Base-by-base conservation (phyloP, 2,888 invertebrate species). In the Serripes groenlandicus region DNA sequence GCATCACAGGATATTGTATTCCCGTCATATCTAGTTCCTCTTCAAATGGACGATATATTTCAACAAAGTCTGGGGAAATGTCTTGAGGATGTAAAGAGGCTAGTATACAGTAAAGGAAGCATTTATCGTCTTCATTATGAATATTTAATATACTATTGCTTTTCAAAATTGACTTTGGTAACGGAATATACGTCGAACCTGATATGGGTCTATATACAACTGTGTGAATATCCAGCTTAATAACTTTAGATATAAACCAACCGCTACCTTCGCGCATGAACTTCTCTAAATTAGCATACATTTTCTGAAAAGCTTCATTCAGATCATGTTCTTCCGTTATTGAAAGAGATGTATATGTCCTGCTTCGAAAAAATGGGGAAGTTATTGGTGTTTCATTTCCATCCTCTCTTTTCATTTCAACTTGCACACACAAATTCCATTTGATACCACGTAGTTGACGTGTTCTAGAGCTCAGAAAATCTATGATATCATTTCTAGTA, bases 371-470 rank as follows among this genome's bases (percentile, higher is more conserved):
- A 70, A 78, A 75, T 3, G 75, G 71, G 32, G 54, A 30, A 34
- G 68, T n/a, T 21, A 35, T 71, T 28, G 26, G 35, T 23, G 30
- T 34, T 23, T 68, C 79, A 62, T 74, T 52, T 54, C 69, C 37
- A 30, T 77, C 68, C n/a, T 81, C 76, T 66, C 75, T 26, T n/a
- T 49, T 62, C 75, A 82, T 74, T 75, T 81, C 78, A 34, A 86
- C 76, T 73, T 83, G 75, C 21, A 72, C 74, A 42, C 78, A 78
- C 37, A 83, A n/a, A 37, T 80, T 78, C 80, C 80, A 83, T 62
- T 80, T 80, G 18, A 81, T 81, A 15, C 69, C 74, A 23, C 62
- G 9, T 11, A 68, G 32, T 42, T 75, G 21, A 62, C 32, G 21
- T 15, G 49, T 1, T 26, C 60, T 37, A 9, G 58, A 56, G 11